These are phyloP conservation scores for Lysandra bellargus DNA, from an alignment of 2,888 invertebrate genomes.

Conservation along the genomic window DNA sequence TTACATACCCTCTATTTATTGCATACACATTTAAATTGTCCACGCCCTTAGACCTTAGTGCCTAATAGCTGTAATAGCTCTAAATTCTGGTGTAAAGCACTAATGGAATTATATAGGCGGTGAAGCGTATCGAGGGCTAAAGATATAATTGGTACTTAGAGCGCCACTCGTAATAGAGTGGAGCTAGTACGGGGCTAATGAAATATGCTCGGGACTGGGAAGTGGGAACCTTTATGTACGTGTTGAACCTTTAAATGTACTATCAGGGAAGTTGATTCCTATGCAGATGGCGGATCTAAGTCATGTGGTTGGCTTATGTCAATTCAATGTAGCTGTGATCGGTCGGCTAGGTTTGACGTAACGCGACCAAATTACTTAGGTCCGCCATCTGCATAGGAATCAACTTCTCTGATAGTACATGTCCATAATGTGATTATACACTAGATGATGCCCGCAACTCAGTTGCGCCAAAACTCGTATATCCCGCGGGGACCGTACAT, in stretches of 20 bases:
- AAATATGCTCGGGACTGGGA: not conserved
- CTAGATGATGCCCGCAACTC: too few relatives aligned
- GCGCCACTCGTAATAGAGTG: slow-evolving; percentile 20
- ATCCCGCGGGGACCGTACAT: too few relatives aligned
- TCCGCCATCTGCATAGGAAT: too few relatives aligned
- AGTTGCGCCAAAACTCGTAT: too few relatives aligned
- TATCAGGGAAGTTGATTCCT: too few relatives aligned
- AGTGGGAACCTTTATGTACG: not conserved
- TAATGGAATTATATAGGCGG: slow-evolving; percentile 6
- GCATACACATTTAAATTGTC: not conserved
- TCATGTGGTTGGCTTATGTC: too few relatives aligned
- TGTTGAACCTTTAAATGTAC: not conserved
- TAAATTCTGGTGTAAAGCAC: slow-evolving; percentile 20
- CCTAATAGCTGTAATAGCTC: slow-evolving; percentile 15
- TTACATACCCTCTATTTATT: not conserved
- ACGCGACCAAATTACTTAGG: too few relatives aligned
- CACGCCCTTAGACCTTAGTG: not conserved
- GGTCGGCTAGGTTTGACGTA: too few relatives aligned
- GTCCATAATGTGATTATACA: too few relatives aligned
- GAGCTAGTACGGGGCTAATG: slow-evolving; percentile 19
- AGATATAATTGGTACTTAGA: slow-evolving; percentile 28
- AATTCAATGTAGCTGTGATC: too few relatives aligned
- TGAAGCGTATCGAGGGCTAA: slow-evolving; percentile 17
- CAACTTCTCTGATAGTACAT: too few relatives aligned
- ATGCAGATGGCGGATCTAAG: too few relatives aligned